A percentile compares a stretch with the other conserved stretches of the same genome.
Evolutionary conservation across 2,113 vertebrate genomes (phyloP).

Genomic region (Anser cygnoides): DNA sequence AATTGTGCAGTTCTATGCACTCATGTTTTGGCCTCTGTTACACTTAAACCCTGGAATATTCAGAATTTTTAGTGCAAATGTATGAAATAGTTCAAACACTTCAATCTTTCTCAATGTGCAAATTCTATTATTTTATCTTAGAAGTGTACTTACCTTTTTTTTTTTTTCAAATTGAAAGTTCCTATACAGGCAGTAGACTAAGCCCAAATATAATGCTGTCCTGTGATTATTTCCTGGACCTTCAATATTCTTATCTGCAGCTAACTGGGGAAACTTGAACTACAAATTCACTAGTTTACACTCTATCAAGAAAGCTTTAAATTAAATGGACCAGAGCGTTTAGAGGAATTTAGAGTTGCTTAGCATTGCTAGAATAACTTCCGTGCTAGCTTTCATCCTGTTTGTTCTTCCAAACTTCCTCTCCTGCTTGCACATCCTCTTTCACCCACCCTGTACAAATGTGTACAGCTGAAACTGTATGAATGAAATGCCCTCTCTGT

Average conservation of each 20-base stretch:
- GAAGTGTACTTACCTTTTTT: not conserved
- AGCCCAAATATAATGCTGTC: not conserved
- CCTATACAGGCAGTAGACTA: not conserved
- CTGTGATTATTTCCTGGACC: not conserved
- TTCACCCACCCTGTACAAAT: too few relatives aligned
- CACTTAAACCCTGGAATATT: not conserved
- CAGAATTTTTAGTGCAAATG: not conserved
- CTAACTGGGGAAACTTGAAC: not conserved
- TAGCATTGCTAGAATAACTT: not conserved
- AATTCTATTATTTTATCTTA: not conserved
- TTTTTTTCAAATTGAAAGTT: not conserved
- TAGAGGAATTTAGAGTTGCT: not conserved
- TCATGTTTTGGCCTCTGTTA: not conserved
- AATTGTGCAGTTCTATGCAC: not conserved
- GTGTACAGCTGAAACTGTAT: not conserved
- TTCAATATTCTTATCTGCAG: not conserved
- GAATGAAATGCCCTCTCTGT: not conserved
- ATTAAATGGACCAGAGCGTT: not conserved
- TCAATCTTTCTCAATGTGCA: not conserved
- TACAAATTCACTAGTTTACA: not conserved
- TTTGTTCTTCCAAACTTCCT: not conserved
- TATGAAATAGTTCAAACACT: not conserved
- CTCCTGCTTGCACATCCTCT: accelerated
- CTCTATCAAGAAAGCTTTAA: not conserved
- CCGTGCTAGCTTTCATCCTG: not conserved